These are phyloP conservation scores for Gambusia yucatana DNA, from an alignment of 2,797 vertebrate genomes.

Conservation along the genomic window DNA sequence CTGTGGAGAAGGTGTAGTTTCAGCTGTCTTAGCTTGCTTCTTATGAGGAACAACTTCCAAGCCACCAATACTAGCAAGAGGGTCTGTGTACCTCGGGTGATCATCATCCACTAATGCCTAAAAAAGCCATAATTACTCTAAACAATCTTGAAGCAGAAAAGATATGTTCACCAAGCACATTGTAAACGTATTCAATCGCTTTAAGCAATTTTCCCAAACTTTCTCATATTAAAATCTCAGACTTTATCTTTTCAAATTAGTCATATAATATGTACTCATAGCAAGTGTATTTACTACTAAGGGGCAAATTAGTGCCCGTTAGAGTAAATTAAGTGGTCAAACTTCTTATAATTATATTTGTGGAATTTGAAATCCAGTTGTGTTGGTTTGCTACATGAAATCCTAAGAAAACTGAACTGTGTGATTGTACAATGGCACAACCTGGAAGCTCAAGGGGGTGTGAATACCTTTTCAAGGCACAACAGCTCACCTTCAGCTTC, in stretches of 20 bases:
- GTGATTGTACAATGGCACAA: background rate
- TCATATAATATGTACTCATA: no score
- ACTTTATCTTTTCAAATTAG: background rate
- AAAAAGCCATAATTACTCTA: constrained; percentile 9
- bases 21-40: constrained; percentile 19
- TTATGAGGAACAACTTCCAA: constrained; percentile 14
- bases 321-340: no score
- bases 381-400: background rate
- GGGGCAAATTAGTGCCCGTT: no score
- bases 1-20: constrained; percentile 41
- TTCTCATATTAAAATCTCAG: background rate
- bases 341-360: background rate
- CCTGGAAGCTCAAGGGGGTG: background rate
- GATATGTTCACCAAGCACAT: background rate
- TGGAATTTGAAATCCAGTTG: background rate
- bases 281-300: background rate
- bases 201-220: background rate
- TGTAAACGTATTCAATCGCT: background rate
- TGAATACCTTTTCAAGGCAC: background rate
- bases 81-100: constrained; percentile 30
- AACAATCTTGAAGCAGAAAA: background rate
- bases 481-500: constrained; percentile 39
- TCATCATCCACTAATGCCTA: constrained; percentile 68
- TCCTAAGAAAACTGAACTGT: background rate
- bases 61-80: constrained; percentile 45